Evolutionary conservation across 1,140 invertebrate species (phyloP).

Genomic region (Pogonomyrmex californicus): DNA sequence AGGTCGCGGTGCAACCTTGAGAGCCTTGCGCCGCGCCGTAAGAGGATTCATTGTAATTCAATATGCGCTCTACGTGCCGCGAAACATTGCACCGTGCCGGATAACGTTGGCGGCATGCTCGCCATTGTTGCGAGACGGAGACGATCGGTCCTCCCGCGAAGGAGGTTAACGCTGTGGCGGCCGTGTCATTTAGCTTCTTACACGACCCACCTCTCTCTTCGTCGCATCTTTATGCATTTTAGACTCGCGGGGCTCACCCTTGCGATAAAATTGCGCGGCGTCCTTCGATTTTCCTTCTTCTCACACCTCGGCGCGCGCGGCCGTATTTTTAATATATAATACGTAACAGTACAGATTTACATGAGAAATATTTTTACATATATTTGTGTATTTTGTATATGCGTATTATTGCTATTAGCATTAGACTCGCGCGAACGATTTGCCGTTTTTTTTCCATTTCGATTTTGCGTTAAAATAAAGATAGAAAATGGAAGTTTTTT

Average conservation of each 20-base stretch:
- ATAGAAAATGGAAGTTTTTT: constrained; percentile 5
- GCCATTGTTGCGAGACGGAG: constrained; percentile 51
- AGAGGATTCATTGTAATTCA: constrained; percentile 84
- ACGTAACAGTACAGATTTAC: not conserved
- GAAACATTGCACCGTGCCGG: constrained; percentile 52
- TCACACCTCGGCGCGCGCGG: not conserved
- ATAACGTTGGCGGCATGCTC: constrained; percentile 67
- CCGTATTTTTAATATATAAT: too few relatives aligned
- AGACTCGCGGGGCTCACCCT: not conserved
- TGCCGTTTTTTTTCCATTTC: too few relatives aligned
- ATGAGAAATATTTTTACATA: not conserved
- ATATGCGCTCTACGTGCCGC: constrained; percentile 81
- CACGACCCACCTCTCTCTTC: constrained; percentile 13
- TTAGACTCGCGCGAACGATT: not conserved
- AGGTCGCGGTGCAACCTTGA: constrained; percentile 75
- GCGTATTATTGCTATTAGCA: not conserved
- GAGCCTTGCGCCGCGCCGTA: constrained; percentile 70
- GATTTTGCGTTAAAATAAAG: not conserved
- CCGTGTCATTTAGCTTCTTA: not conserved
- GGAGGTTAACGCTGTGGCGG: constrained; percentile 20
- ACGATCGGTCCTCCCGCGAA: constrained; percentile 47
- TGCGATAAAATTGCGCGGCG: not conserved
- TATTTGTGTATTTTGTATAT: not conserved
- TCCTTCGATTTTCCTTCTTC: not conserved
- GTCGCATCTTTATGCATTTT: not conserved